Evolutionary conservation across 2,113 vertebrate species (phyloP), one percentile per base, ranked within the genome.

Genomic region (Nothobranchius kuhntae): DNA sequence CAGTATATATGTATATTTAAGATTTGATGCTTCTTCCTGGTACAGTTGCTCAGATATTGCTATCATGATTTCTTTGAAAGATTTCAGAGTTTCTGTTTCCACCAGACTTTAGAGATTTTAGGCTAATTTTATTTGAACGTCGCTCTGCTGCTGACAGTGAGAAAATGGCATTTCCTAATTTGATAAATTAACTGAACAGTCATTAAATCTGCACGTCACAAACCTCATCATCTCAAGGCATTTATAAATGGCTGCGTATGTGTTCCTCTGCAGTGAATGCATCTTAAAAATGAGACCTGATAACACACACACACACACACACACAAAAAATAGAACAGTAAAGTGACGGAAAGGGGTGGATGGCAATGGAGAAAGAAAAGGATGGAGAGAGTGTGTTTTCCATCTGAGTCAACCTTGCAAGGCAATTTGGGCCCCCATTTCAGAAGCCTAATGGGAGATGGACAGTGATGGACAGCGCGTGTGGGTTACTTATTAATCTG

Each of bases 401-500:
- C 87, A 90, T 92, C 88, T 82, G 86, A 87, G 80, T 86, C 66
- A 71, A 87, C 87, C 86, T 87, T 82, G 80, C 87, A 77, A 87
- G 82, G 90, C 91, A 92, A 92, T 92, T 89, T 91, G 80, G 90
- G 83, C 81, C 86, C 76, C 89, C 88, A 92, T 92, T 91, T 89
- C 87, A 83, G 89, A 90, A 78, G 81, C 80, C 87, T 93, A 93
- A 93, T 93, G 90, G 91, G 89, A 92, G 91, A 92, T 91, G 91
- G 92, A 90, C 92, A 91, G 89, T 91, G 92, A 93, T 91, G 91
- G 91, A 92, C 92, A 93, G 90, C 68, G 77, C 81, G 81, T 93
- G 89, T 91, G 87, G 91, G 89, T 91, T 92, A 91, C 89, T 93
- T 93, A 92, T 93, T 93, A 93, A 92, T 93, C 91, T 78, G 80